These are phyloP conservation scores for Pithys albifrons DNA, from an alignment of 2,113 vertebrate genomes.

Conservation along the genomic window DNA sequence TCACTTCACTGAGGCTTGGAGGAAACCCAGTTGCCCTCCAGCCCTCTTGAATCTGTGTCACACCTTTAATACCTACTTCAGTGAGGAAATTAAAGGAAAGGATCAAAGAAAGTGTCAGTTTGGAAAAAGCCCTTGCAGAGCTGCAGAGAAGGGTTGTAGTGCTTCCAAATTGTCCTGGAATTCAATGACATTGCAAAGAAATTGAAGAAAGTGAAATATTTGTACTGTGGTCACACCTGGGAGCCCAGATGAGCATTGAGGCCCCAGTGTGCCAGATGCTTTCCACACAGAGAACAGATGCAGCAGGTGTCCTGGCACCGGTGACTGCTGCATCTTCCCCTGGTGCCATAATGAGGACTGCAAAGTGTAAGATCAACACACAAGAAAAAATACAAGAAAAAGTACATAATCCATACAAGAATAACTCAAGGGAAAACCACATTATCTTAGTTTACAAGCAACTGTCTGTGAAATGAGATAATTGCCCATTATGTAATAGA, in stretches of 20 bases:
- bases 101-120: background rate
- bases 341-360: background rate
- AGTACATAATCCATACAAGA: background rate
- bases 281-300: background rate
- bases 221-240: background rate
- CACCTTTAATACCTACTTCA: background rate
- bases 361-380: background rate
- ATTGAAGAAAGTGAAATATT: background rate
- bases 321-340: background rate
- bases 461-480: slow-evolving; percentile 32
- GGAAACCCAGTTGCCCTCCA: background rate
- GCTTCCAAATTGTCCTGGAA: background rate
- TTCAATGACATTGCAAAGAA: background rate
- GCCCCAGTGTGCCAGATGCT: background rate
- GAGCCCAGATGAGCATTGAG: background rate
- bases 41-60: background rate
- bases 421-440: background rate
- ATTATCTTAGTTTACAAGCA: slow-evolving; percentile 32
- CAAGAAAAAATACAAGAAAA: background rate
- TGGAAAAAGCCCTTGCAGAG: background rate
- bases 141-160: background rate
- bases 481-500: slow-evolving; percentile 22
- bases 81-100: background rate
- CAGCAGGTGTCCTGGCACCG: background rate
- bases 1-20: background rate